A percentile compares a stretch with the other conserved stretches of the same genome.
Evolutionary conservation across 2,888 invertebrate genomes (phyloP).

Genomic region (Ochropacha duplaris): DNA sequence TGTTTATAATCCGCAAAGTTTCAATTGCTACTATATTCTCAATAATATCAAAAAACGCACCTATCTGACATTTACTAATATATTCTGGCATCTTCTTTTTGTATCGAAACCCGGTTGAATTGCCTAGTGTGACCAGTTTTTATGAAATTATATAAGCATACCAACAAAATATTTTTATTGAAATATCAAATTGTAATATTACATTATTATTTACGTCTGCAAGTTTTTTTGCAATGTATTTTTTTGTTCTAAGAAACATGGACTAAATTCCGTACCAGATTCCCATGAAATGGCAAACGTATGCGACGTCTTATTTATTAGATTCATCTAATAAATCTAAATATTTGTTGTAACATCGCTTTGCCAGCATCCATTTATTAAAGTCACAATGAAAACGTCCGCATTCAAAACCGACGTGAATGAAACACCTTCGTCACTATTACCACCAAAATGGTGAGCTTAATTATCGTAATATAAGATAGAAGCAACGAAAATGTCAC

Average conservation of each 20-base stretch:
- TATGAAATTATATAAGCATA: not conserved
- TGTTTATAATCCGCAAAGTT: too few species aligned
- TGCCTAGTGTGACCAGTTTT: not conserved
- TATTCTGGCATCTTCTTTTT: not conserved
- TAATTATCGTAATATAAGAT: conserved; percentile 48
- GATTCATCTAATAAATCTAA: not conserved
- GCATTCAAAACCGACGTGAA: conserved; percentile 5
- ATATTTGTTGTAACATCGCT: not conserved
- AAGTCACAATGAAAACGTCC: not conserved
- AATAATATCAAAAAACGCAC: too few species aligned
- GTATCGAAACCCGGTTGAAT: not conserved
- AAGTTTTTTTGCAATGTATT: too few species aligned
- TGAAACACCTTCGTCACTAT: conserved; percentile 8
- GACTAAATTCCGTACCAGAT: too few species aligned
- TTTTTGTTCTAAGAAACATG: too few species aligned
- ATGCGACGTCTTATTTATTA: too few species aligned
- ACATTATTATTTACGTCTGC: too few species aligned
- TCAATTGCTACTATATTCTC: too few species aligned
- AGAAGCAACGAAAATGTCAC: conserved; percentile 47
- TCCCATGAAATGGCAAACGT: too few species aligned
- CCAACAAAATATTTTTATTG: not conserved
- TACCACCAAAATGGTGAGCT: conserved; percentile 32
- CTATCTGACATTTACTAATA: not conserved
- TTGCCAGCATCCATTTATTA: not conserved
- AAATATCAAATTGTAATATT: too few species aligned